phyloP scores from a whole-genome alignment of 2,888 invertebrate genomes.

The Erpobdella octoculata region DNA sequence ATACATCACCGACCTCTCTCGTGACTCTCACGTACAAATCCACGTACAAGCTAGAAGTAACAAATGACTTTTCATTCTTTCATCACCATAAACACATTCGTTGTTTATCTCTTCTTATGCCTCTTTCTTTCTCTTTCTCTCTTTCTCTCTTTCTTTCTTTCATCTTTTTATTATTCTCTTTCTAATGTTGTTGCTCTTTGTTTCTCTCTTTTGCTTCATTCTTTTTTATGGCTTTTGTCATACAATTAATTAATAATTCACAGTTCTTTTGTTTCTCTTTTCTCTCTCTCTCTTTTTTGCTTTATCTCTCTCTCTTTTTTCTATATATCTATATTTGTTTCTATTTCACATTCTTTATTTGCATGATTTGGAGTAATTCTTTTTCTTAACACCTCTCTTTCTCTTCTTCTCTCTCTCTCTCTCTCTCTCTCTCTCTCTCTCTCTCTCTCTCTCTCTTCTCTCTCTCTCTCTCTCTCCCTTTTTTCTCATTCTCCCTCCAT shows the following conservation, averaged over 20 bases:
- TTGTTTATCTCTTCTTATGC: background rate
- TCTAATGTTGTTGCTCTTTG: background rate
- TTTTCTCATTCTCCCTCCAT: background rate
- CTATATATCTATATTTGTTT: background rate
- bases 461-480: no score
- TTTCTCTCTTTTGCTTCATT: background rate
- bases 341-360: background rate
- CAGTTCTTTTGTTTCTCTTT: background rate
- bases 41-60: no score
- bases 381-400: background rate
- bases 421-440: background rate
- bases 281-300: background rate
- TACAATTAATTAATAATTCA: background rate
- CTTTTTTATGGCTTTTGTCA: background rate
- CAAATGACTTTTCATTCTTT: background rate
- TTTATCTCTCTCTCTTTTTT: no score
- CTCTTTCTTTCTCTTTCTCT: conserved; percentile 7
- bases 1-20: no score
- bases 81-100: no score
- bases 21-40: no score
- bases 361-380: background rate
- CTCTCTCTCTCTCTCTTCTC: background rate
- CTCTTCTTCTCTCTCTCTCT: background rate
- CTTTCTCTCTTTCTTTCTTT: background rate
- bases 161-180: background rate